These are phyloP conservation scores for Globodera ellingtonae DNA, from an alignment of 1,140 invertebrate genomes.

Conservation along the genomic window DNA sequence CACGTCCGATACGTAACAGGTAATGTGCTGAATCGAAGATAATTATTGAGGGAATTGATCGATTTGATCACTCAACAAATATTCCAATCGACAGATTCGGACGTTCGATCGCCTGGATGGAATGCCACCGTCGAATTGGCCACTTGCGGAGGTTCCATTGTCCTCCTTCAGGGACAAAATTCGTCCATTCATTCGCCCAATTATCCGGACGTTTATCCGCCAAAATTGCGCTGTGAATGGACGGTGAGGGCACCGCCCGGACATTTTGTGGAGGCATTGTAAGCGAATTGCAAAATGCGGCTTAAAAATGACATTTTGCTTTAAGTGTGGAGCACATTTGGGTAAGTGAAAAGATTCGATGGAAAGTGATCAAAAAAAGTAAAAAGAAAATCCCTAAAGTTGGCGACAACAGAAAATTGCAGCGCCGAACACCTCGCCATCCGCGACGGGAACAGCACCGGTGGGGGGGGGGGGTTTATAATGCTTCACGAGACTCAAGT, in stretches of 20 bases:
- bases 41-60: too few relatives aligned
- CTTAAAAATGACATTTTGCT: background rate
- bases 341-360: background rate
- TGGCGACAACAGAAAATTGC: slow-evolving; percentile 51
- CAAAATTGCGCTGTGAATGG: slow-evolving; percentile 54
- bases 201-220: slow-evolving; percentile 55
- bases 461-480: slow-evolving; percentile 16
- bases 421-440: slow-evolving; percentile 48
- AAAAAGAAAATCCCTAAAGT: background rate
- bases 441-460: slow-evolving; percentile 54
- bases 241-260: slow-evolving; percentile 53
- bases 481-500: too few relatives aligned
- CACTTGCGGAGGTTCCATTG: slow-evolving; percentile 57
- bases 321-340: slow-evolving; percentile 22
- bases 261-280: slow-evolving; percentile 58
- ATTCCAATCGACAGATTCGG: slow-evolving; percentile 3
- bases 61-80: background rate
- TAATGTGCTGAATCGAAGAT: background rate
- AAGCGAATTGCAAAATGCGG: background rate
- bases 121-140: slow-evolving; percentile 55
- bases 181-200: slow-evolving; percentile 50
- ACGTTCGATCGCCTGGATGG: slow-evolving; percentile 45
- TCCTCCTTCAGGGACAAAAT: slow-evolving; percentile 37
- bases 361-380: background rate
- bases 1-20: slow-evolving; percentile 56